Conservation (phyloP, 2,113 vertebrate genomes). For the Cacatua alba region DNA sequence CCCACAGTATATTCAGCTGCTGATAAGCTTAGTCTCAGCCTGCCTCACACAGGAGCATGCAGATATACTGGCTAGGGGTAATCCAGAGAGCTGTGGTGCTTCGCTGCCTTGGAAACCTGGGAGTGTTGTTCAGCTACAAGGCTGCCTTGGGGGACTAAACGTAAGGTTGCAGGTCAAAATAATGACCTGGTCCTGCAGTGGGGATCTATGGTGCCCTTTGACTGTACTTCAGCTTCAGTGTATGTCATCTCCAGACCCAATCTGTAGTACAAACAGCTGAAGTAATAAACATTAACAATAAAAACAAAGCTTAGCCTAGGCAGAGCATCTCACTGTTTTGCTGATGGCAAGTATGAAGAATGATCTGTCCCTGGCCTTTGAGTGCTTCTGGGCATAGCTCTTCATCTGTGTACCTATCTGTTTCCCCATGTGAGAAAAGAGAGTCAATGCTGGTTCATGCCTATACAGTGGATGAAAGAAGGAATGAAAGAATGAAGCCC, state of each 20-base stretch:
- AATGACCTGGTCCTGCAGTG: not conserved
- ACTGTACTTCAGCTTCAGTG: not conserved
- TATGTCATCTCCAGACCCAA: not conserved
- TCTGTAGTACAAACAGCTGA: not conserved
- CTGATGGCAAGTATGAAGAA: not conserved
- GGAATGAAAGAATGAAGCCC: too few species aligned
- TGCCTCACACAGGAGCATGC: rapidly evolving
- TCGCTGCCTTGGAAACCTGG: too few species aligned
- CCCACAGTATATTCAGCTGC: not conserved
- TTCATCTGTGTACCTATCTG: not conserved
- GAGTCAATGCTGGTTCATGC: not conserved
- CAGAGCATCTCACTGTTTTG: not conserved
- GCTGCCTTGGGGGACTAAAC: not conserved
- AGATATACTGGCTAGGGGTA: not conserved
- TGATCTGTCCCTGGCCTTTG: not conserved
- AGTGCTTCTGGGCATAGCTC: not conserved
- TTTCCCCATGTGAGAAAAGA: not conserved
- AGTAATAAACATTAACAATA: not conserved
- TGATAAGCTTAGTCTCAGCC: not conserved
- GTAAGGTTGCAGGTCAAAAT: not conserved
- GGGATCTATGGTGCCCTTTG: not conserved
- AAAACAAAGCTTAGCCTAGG: not conserved
- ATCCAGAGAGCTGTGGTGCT: not conserved
- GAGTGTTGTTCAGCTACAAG: rapidly evolving
- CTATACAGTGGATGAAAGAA: rapidly evolving